Evolutionary conservation across 2,113 vertebrate genomes (phyloP).

Genomic region (Pao palembangensis): DNA sequence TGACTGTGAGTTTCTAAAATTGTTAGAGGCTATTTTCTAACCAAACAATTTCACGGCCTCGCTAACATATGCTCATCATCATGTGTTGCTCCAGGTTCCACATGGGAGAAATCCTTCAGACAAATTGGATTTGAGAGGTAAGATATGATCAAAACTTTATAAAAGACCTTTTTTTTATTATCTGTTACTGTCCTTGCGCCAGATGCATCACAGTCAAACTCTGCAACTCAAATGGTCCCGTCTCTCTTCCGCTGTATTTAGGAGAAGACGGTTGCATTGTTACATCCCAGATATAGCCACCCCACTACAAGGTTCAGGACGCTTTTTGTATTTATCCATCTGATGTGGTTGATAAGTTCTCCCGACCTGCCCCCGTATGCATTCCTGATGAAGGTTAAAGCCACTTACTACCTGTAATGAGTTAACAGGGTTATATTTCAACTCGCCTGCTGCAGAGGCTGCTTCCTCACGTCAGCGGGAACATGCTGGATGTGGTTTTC

Average conservation of each 20-base stretch:
- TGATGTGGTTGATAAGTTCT: conserved; percentile 24
- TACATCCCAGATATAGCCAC: conserved; percentile 18
- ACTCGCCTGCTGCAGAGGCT: conserved; percentile 36
- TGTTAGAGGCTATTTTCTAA: neutral
- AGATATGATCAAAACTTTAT: conserved; percentile 37
- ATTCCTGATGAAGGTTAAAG: conserved; percentile 56
- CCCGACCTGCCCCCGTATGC: conserved; percentile 42
- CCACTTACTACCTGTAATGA: conserved; percentile 51
- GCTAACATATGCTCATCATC: conserved; percentile 10
- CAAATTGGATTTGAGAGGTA: conserved; percentile 99
- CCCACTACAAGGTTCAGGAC: conserved; percentile 47
- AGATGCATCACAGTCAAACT: too few relatives aligned
- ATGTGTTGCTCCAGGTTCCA: conserved; percentile 79
- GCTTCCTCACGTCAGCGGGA: conserved; percentile 38
- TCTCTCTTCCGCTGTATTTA: neutral
- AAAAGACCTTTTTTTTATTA: neutral
- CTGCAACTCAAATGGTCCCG: too few relatives aligned
- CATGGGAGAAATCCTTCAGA: conserved; percentile 91
- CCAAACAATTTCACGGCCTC: neutral
- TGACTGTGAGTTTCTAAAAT: neutral
- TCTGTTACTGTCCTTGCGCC: too few relatives aligned
- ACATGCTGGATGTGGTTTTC: conserved; percentile 66
- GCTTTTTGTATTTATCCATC: conserved; percentile 38
- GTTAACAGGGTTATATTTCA: conserved; percentile 52
- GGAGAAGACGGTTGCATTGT: neutral